Percentiles rank a stretch among this genome's conserved stretches.
These are phyloP conservation scores for Erinaceus europaeus DNA, from an alignment of 2,113 vertebrate species.

Conservation along the genomic window DNA sequence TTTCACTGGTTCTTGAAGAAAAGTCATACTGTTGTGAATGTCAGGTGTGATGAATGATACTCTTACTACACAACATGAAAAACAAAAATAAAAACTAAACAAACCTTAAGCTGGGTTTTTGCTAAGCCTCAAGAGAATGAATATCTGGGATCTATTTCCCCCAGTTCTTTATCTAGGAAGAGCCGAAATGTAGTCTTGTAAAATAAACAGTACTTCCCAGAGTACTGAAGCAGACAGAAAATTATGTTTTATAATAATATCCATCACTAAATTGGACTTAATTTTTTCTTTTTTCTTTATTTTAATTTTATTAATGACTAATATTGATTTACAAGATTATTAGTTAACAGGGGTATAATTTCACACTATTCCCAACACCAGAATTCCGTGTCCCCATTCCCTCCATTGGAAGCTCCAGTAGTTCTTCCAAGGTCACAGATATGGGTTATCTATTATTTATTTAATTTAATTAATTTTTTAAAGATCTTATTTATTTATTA, in stretches of 20 bases:
- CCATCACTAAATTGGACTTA: background rate
- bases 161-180: background rate
- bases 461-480: too few species aligned
- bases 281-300: too few species aligned
- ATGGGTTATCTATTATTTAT: too few species aligned
- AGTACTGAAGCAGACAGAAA: background rate
- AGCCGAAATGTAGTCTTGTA: background rate
- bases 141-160: background rate
- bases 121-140: background rate
- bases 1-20: background rate
- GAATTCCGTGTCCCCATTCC: too few species aligned
- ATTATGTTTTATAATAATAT: background rate
- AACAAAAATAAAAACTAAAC: background rate
- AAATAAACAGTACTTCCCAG: background rate
- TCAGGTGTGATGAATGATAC: background rate
- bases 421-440: too few species aligned
- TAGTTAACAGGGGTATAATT: too few species aligned
- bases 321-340: too few species aligned
- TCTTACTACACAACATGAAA: background rate
- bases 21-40: background rate
- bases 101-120: background rate
- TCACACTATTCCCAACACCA: too few species aligned
- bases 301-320: too few species aligned
- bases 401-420: too few species aligned
- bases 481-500: too few species aligned